phyloP scores from a whole-genome alignment of 1,140 invertebrate genomes.

The Drosophila lowei region DNA sequence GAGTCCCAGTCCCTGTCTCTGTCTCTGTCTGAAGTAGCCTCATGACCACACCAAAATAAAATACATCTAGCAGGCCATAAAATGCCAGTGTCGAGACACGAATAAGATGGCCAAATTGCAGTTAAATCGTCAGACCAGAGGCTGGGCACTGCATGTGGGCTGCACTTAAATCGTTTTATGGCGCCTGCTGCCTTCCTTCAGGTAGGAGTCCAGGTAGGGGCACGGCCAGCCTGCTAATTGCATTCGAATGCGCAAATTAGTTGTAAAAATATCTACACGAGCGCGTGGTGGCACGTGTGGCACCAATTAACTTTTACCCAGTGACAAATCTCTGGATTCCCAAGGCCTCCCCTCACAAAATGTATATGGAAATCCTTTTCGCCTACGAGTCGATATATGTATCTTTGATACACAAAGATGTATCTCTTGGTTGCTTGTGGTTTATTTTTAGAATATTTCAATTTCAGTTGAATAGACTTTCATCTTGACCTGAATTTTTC shows the following conservation, averaged over 20 bases:
- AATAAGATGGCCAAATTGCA: slow-evolving; percentile 24
- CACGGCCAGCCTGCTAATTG: slow-evolving; percentile 30
- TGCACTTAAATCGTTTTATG: slow-evolving; percentile 37
- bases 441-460: slow-evolving; percentile 28
- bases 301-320: slow-evolving; percentile 39
- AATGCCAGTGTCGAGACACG: slow-evolving; percentile 22
- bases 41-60: too few relatives aligned
- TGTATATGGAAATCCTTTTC: slow-evolving; percentile 21
- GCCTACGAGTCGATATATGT: neutral
- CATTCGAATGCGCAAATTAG: slow-evolving; percentile 35
- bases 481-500: slow-evolving; percentile 50
- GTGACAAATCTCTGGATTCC: slow-evolving; percentile 10
- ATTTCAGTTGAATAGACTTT: slow-evolving; percentile 44
- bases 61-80: slow-evolving; percentile 10
- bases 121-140: slow-evolving; percentile 21
- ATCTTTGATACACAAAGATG: slow-evolving; percentile 2
- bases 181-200: neutral
- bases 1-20: too few relatives aligned
- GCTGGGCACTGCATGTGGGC: too few relatives aligned
- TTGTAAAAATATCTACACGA: slow-evolving; percentile 18
- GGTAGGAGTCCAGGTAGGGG: slow-evolving; percentile 22
- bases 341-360: slow-evolving; percentile 18
- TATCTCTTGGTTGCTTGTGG: slow-evolving; percentile 8
- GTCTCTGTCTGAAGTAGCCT: too few relatives aligned
- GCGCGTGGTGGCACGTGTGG: slow-evolving; percentile 25